Conservation (phyloP, 1,140 invertebrate species). For the Zaprionus ghesquierei region DNA sequence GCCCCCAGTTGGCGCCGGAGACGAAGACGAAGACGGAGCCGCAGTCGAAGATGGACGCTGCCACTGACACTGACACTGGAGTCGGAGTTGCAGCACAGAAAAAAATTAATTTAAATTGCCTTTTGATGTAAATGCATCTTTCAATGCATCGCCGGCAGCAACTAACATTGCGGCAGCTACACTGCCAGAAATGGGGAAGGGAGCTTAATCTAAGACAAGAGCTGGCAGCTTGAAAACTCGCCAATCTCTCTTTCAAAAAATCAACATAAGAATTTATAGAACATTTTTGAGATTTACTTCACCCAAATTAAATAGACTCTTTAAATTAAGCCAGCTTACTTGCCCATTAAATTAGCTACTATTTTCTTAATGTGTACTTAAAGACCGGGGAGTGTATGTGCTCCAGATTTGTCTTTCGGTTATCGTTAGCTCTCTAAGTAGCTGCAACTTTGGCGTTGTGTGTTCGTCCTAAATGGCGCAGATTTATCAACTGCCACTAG, state of each 20-base stretch:
- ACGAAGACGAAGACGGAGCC: conserved; percentile 1
- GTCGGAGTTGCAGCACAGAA: conserved; percentile 52
- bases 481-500: conserved; percentile 68
- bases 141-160: conserved; percentile 64
- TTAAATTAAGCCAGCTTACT: not conserved
- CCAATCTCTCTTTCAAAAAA: not conserved
- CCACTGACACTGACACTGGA: conserved; percentile 19
- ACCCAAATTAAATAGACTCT: not conserved
- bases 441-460: conserved; percentile 62
- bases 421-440: conserved; percentile 55
- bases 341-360: not conserved
- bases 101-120: conserved; percentile 82
- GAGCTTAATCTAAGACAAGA: too few species aligned
- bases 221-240: not conserved
- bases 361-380: conserved; percentile 13
- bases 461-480: conserved; percentile 66
- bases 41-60: conserved; percentile 6
- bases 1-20: conserved; percentile 5
- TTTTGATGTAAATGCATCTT: conserved; percentile 82
- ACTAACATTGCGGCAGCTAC: not conserved
- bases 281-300: too few species aligned
- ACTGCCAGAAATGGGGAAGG: not conserved
- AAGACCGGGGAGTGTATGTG: conserved; percentile 32
- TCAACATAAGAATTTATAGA: too few species aligned
- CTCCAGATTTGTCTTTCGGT: conserved; percentile 64